Conservation (phyloP, 1,140 invertebrate species). For the Dendroctonus ponderosae region DNA sequence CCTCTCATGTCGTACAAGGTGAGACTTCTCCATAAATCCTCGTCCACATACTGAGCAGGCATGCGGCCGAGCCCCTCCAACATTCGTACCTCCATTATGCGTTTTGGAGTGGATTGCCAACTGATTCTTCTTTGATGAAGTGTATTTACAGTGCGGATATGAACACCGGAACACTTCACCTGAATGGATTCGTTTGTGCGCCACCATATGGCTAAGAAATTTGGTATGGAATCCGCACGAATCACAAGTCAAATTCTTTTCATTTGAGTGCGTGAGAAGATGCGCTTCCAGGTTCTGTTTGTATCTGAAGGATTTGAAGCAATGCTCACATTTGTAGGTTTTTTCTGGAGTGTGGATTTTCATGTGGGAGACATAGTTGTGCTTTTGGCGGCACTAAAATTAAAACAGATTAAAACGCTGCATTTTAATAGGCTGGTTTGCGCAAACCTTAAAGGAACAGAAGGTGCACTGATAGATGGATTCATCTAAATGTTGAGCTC, state of each 20-base stretch:
- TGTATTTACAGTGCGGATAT: constrained; percentile 63
- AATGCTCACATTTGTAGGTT: constrained; percentile 48
- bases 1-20: constrained; percentile 63
- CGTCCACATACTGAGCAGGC: constrained; percentile 62
- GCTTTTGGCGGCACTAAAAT: constrained; percentile 53
- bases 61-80: constrained; percentile 59
- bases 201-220: constrained; percentile 65
- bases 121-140: constrained; percentile 66
- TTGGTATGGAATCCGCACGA: constrained; percentile 67
- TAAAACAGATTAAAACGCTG: background rate
- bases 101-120: constrained; percentile 64
- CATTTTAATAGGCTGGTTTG: background rate
- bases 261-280: constrained; percentile 56
- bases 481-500: constrained; percentile 48
- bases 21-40: constrained; percentile 67
- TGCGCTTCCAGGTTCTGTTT: constrained; percentile 61
- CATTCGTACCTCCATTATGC: constrained; percentile 51
- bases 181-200: constrained; percentile 65
- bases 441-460: constrained; percentile 52
- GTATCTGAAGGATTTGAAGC: constrained; percentile 48
- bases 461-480: constrained; percentile 51
- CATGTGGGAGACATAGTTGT: constrained; percentile 53
- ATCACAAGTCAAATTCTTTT: constrained; percentile 60
- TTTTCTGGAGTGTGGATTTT: constrained; percentile 50
- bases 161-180: constrained; percentile 56